Evolutionary conservation across 1,140 invertebrate genomes (phyloP).

Genomic region (Melanaphis sacchari): DNA sequence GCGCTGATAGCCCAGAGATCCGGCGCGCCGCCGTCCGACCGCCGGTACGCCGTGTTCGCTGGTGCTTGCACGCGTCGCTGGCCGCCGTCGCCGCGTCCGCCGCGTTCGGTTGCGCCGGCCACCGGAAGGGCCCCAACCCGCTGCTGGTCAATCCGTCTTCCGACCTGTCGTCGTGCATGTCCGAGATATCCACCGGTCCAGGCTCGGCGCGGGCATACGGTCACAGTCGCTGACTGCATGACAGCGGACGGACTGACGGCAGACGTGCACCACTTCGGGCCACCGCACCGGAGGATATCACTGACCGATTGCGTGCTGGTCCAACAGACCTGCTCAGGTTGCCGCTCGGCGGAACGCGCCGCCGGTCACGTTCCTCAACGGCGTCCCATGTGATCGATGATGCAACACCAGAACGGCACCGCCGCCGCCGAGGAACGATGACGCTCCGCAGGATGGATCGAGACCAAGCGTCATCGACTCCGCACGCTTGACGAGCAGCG

Average conservation of each 20-base stretch:
- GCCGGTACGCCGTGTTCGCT: slow-evolving; percentile 66
- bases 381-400: slow-evolving; percentile 38
- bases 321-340: slow-evolving; percentile 59
- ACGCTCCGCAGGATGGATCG: slow-evolving; percentile 43
- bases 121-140: slow-evolving; percentile 40
- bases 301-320: slow-evolving; percentile 57
- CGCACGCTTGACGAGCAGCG: slow-evolving; percentile 33
- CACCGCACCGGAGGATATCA: neutral
- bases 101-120: slow-evolving; percentile 57
- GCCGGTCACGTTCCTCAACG: slow-evolving; percentile 59
- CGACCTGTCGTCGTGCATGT: slow-evolving; percentile 60
- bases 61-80: slow-evolving; percentile 65
- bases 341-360: slow-evolving; percentile 55
- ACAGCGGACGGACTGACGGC: slow-evolving; percentile 28
- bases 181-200: slow-evolving; percentile 60
- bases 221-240: slow-evolving; percentile 60
- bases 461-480: slow-evolving; percentile 53
- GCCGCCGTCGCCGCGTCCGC: slow-evolving; percentile 63
- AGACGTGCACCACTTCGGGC: neutral
- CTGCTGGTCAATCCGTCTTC: slow-evolving; percentile 60
- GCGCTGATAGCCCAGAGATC: slow-evolving; percentile 64
- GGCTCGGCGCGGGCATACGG: slow-evolving; percentile 56
- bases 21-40: slow-evolving; percentile 61
- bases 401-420: neutral
- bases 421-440: neutral